Evolutionary conservation across 64 coral and sea anemone species (phyloP).

Genomic region (Dendronephthya gigantea): DNA sequence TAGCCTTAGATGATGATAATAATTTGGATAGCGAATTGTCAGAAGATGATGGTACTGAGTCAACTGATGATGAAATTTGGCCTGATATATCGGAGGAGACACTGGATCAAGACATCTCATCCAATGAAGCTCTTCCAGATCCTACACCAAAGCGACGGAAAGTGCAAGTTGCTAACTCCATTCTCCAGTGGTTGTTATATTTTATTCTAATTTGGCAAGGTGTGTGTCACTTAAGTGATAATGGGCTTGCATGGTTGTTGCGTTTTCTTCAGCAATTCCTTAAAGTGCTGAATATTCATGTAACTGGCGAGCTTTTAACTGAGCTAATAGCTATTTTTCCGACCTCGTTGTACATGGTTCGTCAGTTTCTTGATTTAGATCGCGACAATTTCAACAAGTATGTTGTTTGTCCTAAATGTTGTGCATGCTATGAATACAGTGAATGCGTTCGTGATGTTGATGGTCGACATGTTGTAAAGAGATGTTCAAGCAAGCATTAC

Average conservation of each 20-base stretch:
- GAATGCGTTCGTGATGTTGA: not conserved
- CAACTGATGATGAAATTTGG: conserved; percentile 30
- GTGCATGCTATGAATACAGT: not conserved
- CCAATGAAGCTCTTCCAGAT: not conserved
- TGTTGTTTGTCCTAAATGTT: not conserved
- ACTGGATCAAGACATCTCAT: not conserved
- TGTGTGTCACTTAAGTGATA: conserved; percentile 28
- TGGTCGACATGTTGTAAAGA: not conserved
- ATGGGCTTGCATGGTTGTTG: conserved; percentile 31
- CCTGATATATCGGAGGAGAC: not conserved
- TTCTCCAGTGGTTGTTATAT: conserved; percentile 31
- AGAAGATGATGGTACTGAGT: conserved; percentile 7
- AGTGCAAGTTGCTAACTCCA: not conserved
- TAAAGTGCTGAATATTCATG: not conserved
- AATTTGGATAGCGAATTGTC: not conserved
- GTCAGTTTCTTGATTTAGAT: not conserved
- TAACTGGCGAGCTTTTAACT: not conserved
- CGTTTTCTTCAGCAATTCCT: conserved; percentile 25
- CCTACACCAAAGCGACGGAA: not conserved
- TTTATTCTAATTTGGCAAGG: conserved; percentile 34
- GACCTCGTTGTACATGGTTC: not conserved
- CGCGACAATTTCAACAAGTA: not conserved
- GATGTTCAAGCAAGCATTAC: not conserved
- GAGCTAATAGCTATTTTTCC: conserved; percentile 3
- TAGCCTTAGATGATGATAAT: too few species aligned